Base-by-base conservation (phyloP, 1,140 invertebrate species). In the Cyclargus thomasi region DNA sequence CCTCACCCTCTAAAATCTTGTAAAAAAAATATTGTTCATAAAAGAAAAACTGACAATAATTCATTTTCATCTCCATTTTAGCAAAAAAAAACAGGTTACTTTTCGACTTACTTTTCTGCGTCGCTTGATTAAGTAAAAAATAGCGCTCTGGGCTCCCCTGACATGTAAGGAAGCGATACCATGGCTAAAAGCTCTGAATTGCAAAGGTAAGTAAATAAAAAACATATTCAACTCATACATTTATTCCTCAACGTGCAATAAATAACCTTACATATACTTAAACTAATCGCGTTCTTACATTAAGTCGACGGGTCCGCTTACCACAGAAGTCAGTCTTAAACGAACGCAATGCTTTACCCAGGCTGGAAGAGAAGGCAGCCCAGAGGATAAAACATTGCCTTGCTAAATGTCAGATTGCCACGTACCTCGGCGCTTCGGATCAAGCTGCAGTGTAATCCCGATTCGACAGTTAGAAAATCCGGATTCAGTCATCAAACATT, bases 331-430 rank as follows among this genome's bases (percentile, higher is more conserved):
- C 81, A 86, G 80, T 88, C 78, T 89, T 83, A 78, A 65, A 70
- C 67, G 66, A 70, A 64, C 70, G 75, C 83, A 82, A 76, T 81
- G 83, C 74, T 72, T 86, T 75, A 82, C 82, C 68, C 77, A 69
- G 75, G 77, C 72, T 67, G 63, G 14, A 68, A 72, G 67, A 72
- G 59, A 64, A 68, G 73, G 67, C 67, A 74, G 72, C 79, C 78
- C 77, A 77, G 76, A 70, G 81, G 70, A 79, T 81, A 80, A 87
- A 81, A 78, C 85, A 86, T 69, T 86, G 80, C 81, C 73, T 64
- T 67, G 85, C 85, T 83, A 90, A 90, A 90, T 88, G 86, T 83
- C 86, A 90, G 85, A 85, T 78, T 78, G 74, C 84, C 88, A 87
- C 81, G 65, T 64, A 63, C 59, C 59, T 36, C 36, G 16, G 67